Evolutionary conservation across 2,797 vertebrate genomes (phyloP).

Genomic region (Pelochelys cantorii): DNA sequence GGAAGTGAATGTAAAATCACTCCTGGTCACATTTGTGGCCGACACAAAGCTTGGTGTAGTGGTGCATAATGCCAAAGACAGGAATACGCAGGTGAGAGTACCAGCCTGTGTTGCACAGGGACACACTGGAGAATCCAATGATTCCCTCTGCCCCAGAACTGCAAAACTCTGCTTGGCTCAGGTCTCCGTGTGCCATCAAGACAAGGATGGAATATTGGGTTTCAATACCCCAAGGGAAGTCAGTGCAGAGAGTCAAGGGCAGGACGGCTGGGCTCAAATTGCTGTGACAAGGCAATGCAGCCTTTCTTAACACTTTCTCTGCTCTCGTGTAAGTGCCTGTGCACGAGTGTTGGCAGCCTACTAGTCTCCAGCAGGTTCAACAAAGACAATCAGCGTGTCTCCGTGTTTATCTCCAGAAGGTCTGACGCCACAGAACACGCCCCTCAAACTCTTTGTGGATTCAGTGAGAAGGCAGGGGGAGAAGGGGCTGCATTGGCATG

Average conservation of each 20-base stretch:
- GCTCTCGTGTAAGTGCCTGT: rapidly evolving
- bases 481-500: too few relatives aligned
- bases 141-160: neutral
- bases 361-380: neutral
- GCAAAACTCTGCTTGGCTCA: neutral
- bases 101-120: neutral
- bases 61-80: neutral
- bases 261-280: neutral
- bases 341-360: neutral
- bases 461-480: rapidly evolving
- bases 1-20: neutral
- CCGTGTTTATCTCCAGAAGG: rapidly evolving
- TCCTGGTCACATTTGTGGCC: neutral
- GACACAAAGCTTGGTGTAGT: neutral
- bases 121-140: neutral
- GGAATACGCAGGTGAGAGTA: neutral
- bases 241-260: neutral
- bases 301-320: neutral
- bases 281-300: neutral
- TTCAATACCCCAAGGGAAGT: neutral
- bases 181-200: neutral
- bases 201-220: neutral
- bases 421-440: rapidly evolving
- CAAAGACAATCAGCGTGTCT: rapidly evolving
- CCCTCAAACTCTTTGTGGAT: too few relatives aligned